A percentile compares a stretch with the other conserved stretches of the same genome.
phyloP scores from a whole-genome alignment of 2,797 vertebrate genomes.

The Sphenodon punctatus region DNA sequence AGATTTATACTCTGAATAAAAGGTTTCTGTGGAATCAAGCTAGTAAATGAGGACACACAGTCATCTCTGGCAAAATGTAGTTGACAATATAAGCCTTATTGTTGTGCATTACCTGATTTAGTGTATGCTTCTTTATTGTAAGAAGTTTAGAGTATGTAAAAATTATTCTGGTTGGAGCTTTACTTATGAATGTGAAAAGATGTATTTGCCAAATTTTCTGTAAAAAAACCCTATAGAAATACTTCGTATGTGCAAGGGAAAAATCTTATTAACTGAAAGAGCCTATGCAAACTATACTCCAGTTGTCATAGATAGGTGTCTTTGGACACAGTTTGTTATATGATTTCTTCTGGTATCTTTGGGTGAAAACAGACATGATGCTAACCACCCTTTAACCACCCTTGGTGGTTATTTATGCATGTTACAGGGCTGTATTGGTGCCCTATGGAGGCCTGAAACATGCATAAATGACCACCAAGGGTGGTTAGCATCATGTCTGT shows the following conservation, averaged over 20 bases:
- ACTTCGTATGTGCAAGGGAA: not conserved
- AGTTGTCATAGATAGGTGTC: not conserved
- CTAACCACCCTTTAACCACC: too few species aligned
- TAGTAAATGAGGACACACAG: not conserved
- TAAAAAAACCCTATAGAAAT: slow-evolving; percentile 11
- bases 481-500: too few species aligned
- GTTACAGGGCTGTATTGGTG: too few species aligned
- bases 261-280: not conserved
- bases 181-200: slow-evolving; percentile 30
- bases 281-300: not conserved
- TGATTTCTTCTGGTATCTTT: not conserved
- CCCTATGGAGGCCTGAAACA: too few species aligned
- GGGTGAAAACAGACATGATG: too few species aligned
- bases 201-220: slow-evolving; percentile 31
- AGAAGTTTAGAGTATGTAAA: not conserved
- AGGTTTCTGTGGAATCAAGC: not conserved
- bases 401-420: too few species aligned
- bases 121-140: not conserved
- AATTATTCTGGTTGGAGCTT: not conserved
- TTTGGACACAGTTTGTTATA: fast-evolving
- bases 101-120: not conserved
- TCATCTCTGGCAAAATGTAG: not conserved
- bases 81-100: not conserved
- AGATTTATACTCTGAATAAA: not conserved
- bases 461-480: too few species aligned